Conservation (phyloP, 2,113 vertebrate species). For the Dermatemys mawii region DNA sequence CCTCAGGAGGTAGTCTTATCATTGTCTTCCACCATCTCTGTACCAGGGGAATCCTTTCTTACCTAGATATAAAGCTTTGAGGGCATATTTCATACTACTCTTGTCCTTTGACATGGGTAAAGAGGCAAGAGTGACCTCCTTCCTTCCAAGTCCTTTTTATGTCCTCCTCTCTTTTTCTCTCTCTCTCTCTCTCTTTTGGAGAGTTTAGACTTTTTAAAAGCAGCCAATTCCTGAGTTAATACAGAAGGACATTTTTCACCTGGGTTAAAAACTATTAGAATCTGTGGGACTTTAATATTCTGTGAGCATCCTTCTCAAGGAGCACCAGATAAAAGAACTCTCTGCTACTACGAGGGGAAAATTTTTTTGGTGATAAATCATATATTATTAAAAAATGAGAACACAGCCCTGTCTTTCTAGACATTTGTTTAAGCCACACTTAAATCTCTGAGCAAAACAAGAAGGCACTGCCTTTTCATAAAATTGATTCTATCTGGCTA, state of each 20-base stretch:
- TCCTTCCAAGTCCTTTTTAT: background rate
- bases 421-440: slow-evolving; percentile 42
- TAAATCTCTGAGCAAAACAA: slow-evolving; percentile 43
- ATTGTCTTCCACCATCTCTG: background rate
- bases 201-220: background rate
- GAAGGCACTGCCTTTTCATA: slow-evolving; percentile 55
- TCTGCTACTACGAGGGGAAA: background rate
- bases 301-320: background rate
- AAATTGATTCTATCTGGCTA: slow-evolving; percentile 53
- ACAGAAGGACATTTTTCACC: background rate
- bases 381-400: slow-evolving; percentile 43
- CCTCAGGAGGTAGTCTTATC: background rate
- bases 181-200: background rate
- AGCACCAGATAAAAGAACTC: background rate
- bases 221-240: background rate
- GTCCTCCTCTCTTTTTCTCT: rapidly evolving
- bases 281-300: background rate
- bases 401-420: background rate
- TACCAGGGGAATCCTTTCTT: background rate
- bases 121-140: background rate
- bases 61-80: background rate
- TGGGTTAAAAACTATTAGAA: background rate
- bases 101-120: background rate
- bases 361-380: slow-evolving; percentile 8
- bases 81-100: background rate